Evolutionary conservation across 2,888 invertebrate species (phyloP).

Genomic region (Pasiphila rectangulata): DNA sequence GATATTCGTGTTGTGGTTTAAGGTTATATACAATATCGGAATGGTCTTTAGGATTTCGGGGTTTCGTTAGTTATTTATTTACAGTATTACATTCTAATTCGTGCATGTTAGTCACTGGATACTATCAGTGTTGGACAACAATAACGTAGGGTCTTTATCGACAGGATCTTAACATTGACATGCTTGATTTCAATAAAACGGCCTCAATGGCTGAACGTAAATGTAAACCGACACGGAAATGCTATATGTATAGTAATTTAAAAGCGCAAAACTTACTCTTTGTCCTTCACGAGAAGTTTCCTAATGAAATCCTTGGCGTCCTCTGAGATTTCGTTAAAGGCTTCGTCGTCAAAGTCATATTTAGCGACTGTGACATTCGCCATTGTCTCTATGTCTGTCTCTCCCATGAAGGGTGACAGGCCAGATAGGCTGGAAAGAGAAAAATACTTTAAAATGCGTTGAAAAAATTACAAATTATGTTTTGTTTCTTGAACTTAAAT

Average conservation of each 20-base stretch:
- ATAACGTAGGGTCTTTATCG: conserved; percentile 77
- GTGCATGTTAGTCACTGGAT: conserved; percentile 55
- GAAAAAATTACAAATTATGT: too few species aligned
- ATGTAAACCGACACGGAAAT: conserved; percentile 6
- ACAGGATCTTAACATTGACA: conserved; percentile 36
- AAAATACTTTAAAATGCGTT: not conserved
- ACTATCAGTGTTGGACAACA: conserved; percentile 62
- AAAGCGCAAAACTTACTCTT: conserved; percentile 85
- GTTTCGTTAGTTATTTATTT: conserved; percentile 11
- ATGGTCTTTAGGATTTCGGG: not conserved
- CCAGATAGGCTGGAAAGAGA: conserved; percentile 89
- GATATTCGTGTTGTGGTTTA: not conserved
- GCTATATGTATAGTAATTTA: not conserved
- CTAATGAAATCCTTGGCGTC: conserved; percentile 98
- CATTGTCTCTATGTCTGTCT: conserved; percentile 98
- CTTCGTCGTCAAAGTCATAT: conserved; percentile 98
- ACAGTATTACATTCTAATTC: conserved; percentile 27
- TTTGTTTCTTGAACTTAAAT: too few species aligned
- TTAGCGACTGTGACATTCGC: conserved; percentile 98
- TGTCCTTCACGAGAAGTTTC: conserved; percentile 94
- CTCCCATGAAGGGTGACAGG: conserved; percentile 98
- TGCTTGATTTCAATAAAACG: conserved; percentile 9
- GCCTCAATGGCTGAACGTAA: not conserved
- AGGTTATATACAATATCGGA: not conserved
- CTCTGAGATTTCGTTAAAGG: conserved; percentile 95